Evolutionary conservation across 2,888 invertebrate species (phyloP).

Genomic region (Philonicus albiceps): DNA sequence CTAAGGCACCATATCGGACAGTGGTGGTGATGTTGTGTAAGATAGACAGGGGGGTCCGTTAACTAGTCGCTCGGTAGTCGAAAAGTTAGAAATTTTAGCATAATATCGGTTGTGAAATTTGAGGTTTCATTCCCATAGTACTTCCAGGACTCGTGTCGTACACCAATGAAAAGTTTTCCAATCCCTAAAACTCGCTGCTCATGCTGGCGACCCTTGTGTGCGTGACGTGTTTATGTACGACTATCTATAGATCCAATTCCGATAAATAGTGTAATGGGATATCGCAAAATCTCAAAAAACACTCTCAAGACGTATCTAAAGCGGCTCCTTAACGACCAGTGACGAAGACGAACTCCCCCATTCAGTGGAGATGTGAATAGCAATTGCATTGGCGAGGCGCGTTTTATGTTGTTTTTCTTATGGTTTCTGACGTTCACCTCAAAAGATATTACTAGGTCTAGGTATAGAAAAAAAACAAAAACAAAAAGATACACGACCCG

Average conservation of each 20-base stretch:
- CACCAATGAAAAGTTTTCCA: constrained; percentile 27
- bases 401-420: constrained; percentile 30
- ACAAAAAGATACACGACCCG: not conserved
- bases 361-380: constrained; percentile 15
- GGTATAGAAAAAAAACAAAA: not conserved
- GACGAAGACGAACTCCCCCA: not conserved
- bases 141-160: constrained; percentile 14
- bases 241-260: not conserved
- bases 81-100: not conserved
- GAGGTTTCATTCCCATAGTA: constrained; percentile 25
- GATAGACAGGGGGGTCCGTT: not conserved
- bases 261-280: constrained; percentile 35
- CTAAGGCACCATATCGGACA: not conserved
- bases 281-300: constrained; percentile 25
- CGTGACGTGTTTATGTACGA: not conserved
- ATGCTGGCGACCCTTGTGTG: not conserved
- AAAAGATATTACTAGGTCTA: not conserved
- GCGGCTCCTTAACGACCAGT: constrained; percentile 1
- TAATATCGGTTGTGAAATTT: constrained; percentile 22
- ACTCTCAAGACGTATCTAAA: constrained; percentile 12
- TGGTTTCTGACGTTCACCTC: not conserved
- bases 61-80: not conserved
- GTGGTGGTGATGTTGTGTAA: not conserved
- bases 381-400: not conserved
- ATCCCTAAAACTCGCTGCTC: not conserved